Base-by-base conservation (phyloP, 1,140 invertebrate species). In the Onthophagus taurus region DNA sequence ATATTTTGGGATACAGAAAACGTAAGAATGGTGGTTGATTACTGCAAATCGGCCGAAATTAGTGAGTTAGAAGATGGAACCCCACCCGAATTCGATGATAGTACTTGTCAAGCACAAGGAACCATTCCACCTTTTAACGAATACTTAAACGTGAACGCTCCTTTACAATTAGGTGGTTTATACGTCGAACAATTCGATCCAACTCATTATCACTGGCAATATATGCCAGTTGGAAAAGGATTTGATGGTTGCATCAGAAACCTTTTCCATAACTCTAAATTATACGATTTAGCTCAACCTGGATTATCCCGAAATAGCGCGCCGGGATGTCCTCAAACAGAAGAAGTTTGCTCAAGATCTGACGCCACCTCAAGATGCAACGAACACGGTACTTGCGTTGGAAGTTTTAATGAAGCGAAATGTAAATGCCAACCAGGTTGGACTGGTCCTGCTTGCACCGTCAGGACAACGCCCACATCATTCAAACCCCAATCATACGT, bases 161-260 rank as follows among this genome's bases (percentile, higher is more conserved):
- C 93, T 0, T 69, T 97, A 17, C 92, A 97, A 71, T 74, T 98
- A 33, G 93, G 93, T 24, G 94, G 94, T 2, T 65, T 90, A 2
- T 85, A 88, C 57, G 79, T 89, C 12, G 84, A 89, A 54, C 81
- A 85, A 50, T 86, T 88, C 49, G 88, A 92, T 53, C 85, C 85
- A 1, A 79, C 80, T 7, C 78, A 85, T 39, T 93, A 89, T 60
- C 80, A 83, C 50, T 90, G 83, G 85, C 81, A 83, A 52, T 83
- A 83, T 53, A 85, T 90, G 73, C 89, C 89, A 4, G 77, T 81
- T 29, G 85, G 81, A 5, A 87, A 87, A 68, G 85, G 81, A 5
- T 97, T 97, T 61, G 85, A 90, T 58, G 95, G 95, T 5, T 98
- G 95, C 65, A 89, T 98, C 19, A 77, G 86, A 49, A 96, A 97